phyloP scores from a whole-genome alignment of 2,113 vertebrate species.

The Eolophus roseicapilla region DNA sequence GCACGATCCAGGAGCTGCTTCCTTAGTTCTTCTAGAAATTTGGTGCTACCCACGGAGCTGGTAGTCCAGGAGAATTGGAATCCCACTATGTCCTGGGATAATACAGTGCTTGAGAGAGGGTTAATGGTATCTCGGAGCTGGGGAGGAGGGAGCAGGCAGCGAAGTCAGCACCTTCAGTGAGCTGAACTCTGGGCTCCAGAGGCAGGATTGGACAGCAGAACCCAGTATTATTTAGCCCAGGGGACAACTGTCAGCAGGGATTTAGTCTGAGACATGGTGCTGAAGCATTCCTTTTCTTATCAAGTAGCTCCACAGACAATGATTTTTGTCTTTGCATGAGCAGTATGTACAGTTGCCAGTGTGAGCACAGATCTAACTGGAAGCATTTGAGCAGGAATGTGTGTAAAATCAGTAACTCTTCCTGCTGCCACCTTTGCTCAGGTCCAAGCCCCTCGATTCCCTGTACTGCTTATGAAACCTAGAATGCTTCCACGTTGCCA shows the following conservation, averaged over 20 bases:
- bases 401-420: background rate
- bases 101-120: background rate
- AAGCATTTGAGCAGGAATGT: background rate
- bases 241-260: constrained; percentile 34
- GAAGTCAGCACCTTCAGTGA: constrained; percentile 12
- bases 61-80: background rate
- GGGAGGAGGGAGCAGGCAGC: constrained; percentile 15
- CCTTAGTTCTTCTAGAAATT: background rate
- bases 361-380: background rate
- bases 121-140: constrained; percentile 15
- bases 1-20: background rate
- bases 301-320: background rate
- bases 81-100: background rate
- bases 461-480: background rate
- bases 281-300: background rate
- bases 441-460: background rate
- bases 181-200: background rate
- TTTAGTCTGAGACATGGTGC: background rate
- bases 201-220: constrained; percentile 9
- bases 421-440: background rate
- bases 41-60: background rate
- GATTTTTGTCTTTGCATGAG: background rate
- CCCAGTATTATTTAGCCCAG: constrained; percentile 1
- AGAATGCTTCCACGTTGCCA: background rate
- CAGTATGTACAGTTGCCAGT: background rate